Percentiles rank a stretch among this genome's conserved stretches.
phyloP scores from a whole-genome alignment of 2,888 invertebrate genomes.

The Phaedon cochleariae region DNA sequence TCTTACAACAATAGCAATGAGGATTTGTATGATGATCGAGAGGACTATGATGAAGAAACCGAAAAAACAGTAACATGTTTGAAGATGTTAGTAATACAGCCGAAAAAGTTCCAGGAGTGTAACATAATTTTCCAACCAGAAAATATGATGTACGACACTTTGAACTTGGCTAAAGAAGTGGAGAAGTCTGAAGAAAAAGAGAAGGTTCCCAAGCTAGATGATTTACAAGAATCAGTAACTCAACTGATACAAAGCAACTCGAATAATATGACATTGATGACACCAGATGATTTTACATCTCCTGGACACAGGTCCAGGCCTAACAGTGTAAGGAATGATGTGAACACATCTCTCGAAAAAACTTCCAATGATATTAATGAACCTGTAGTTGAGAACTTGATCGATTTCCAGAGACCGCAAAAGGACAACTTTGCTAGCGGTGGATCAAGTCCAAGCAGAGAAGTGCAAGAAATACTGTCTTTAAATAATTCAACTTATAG shows the following conservation, averaged over 20 bases:
- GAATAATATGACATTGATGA: constrained; percentile 76
- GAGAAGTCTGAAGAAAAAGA: constrained; percentile 40
- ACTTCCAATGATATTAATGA: constrained; percentile 40
- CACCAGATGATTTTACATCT: constrained; percentile 85
- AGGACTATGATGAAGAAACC: constrained; percentile 65
- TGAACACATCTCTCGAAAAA: constrained; percentile 13
- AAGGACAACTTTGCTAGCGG: constrained; percentile 72
- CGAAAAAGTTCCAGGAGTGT: constrained; percentile 85
- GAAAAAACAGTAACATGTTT: constrained; percentile 64
- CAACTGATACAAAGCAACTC: constrained; percentile 54
- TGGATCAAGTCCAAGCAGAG: constrained; percentile 89
- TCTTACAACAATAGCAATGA: constrained; percentile 62
- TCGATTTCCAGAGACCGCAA: constrained; percentile 54
- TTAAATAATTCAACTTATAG: constrained; percentile 64
- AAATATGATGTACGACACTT: constrained; percentile 42
- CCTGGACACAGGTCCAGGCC: constrained; percentile 61
- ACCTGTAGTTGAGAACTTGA: constrained; percentile 49
- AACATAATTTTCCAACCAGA: constrained; percentile 57
- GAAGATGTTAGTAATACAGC: constrained; percentile 82
- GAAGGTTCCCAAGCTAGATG: constrained; percentile 55
- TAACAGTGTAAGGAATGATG: constrained; percentile 52
- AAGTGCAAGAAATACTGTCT: constrained; percentile 87
- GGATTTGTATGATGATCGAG: constrained; percentile 66
- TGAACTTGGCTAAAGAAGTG: constrained; percentile 21
- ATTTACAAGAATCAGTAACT: constrained; percentile 58